Conservation (phyloP, 2,797 vertebrate species). For the Danio aesculapii region DNA sequence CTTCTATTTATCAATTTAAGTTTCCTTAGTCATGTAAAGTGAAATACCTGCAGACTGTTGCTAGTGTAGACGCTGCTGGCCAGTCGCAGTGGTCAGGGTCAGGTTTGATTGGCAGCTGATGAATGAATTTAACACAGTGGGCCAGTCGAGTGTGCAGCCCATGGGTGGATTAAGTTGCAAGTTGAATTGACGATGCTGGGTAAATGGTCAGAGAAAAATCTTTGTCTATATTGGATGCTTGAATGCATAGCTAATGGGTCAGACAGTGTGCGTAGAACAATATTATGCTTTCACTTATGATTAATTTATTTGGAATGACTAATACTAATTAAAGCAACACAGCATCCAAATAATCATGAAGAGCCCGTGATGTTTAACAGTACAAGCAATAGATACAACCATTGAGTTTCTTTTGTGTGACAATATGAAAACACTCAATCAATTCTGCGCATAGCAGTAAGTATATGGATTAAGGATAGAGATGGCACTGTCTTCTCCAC, state of each 20-base stretch:
- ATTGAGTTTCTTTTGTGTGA: no score
- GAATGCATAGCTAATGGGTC: no score
- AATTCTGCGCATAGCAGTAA: no score
- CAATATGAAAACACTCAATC: no score
- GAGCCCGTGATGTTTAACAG: no score
- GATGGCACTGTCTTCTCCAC: no score
- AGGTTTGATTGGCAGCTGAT: constrained; percentile 45
- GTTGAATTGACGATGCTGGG: constrained; percentile 5
- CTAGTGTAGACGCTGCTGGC: constrained; percentile 27
- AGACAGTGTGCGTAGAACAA: neutral
- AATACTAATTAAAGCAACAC: no score
- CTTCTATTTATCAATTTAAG: neutral
- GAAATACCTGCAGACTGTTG: constrained; percentile 8
- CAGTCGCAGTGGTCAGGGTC: constrained; percentile 24
- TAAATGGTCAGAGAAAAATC: neutral
- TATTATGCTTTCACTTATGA: neutral
- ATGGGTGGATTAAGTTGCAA: constrained; percentile 39
- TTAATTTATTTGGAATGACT: no score
- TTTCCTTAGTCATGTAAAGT: neutral
- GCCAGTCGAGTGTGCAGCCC: constrained; percentile 19
- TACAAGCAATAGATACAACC: no score
- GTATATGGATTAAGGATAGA: no score
- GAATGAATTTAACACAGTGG: constrained; percentile 44
- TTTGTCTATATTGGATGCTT: no score
- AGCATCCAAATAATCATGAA: no score